Conservation (phyloP, 2,797 vertebrate species). For the Triplophysa yarkandensis region DNA sequence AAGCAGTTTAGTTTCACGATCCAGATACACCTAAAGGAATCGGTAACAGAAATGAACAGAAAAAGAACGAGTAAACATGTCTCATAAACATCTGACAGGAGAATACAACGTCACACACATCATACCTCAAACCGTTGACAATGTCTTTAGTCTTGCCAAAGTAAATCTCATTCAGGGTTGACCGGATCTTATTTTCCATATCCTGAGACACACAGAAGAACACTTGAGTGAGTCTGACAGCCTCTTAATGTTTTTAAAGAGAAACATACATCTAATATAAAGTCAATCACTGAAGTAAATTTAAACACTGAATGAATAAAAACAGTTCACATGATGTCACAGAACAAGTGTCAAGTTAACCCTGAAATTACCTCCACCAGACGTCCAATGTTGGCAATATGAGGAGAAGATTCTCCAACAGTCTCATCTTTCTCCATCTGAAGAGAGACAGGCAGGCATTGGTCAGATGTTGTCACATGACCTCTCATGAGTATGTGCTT, state of each 20-base stretch:
- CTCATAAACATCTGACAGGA: not conserved
- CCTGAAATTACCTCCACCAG: conserved; percentile 95
- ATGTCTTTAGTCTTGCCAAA: conserved; percentile 99
- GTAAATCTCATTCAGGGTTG: conserved; percentile 99
- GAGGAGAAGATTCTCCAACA: conserved; percentile 93
- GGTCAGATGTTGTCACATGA: not conserved
- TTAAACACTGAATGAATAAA: too few relatives aligned
- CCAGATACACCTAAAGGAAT: too few relatives aligned
- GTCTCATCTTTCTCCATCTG: conserved; percentile 98
- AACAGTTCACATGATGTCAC: too few relatives aligned
- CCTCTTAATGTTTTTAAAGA: too few relatives aligned
- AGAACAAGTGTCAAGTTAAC: too few relatives aligned
- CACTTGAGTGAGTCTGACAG: too few relatives aligned
- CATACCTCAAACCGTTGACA: conserved; percentile 95
- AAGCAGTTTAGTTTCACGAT: too few relatives aligned
- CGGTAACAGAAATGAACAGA: too few relatives aligned
- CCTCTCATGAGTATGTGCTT: not conserved
- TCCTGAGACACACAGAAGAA: conserved; percentile 75
- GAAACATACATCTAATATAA: too few relatives aligned
- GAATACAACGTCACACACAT: not conserved
- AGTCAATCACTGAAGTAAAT: too few relatives aligned
- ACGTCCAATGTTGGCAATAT: conserved; percentile 97
- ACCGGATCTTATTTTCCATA: conserved; percentile 99
- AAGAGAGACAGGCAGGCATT: conserved; percentile 28
- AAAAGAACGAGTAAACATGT: too few relatives aligned